Base-by-base conservation (phyloP, 2,113 vertebrate genomes). In the Burhinus bistriatus region DNA sequence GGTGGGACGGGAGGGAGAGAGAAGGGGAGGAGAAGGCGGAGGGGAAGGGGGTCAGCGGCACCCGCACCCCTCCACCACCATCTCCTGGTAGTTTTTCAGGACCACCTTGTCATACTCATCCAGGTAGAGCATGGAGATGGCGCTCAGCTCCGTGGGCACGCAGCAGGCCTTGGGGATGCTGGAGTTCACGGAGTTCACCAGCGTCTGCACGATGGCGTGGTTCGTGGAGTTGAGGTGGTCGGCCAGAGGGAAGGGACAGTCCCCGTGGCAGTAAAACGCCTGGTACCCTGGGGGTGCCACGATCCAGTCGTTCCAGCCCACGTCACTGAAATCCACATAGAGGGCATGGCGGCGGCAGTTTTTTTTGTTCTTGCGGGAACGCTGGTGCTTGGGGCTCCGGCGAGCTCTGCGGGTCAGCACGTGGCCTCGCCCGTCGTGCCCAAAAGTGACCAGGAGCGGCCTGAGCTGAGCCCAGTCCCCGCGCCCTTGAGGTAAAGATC, bases 221-320 rank as follows among this genome's bases (percentile, higher is more conserved):
- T 99, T 99, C 54, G 99, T 99, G 72, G 99, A 99, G 98, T 99
- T 99, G 98, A 99, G 99, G 97, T 99, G 99, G 96, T 99, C 99
- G 22, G 99, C 99, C 98, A 99, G 98, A 58, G 99, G 99, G 97
- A 99, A 99, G 59, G 99, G 99, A 92, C 99, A 99, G 95, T 99
- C 99, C 94, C 99, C 99, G 4, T 99, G 99, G 98, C 99, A 99
- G 97, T 99, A 99, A 98, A 99, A 99, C 25, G 99, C 99, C 97
- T 99, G 99, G 97, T 99, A 99, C 30, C 99, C 99, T 51, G 99
- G 99, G 11, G 99, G 99, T 15, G 99, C 99, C 98, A 99, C 99
- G 96, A 99, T 99, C 99, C 99, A 99, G 98, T 99, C 99, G 78
- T 99, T 99, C 99, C 99, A 99, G 97, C 99, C 99, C 95, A 99